phyloP scores from a whole-genome alignment of 2,113 vertebrate species.

The Mugil cephalus region DNA sequence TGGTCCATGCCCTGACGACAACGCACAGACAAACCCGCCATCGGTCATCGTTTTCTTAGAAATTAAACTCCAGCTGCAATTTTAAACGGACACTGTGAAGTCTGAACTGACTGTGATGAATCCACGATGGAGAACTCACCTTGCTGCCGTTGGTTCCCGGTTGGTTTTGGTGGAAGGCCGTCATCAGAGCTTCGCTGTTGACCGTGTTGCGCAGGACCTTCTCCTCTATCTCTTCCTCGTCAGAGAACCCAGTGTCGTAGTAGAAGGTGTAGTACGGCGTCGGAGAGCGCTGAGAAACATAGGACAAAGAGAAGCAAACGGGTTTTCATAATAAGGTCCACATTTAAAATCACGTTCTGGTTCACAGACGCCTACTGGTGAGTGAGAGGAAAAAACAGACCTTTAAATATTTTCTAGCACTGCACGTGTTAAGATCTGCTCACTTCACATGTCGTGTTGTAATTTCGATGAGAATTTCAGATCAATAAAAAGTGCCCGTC shows the following conservation, averaged over 20 bases:
- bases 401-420: no score
- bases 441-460: no score
- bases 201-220: conserved; percentile 80
- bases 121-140: conserved; percentile 44
- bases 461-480: no score
- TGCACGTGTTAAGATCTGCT: no score
- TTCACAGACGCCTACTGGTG: no score
- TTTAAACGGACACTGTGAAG: no score
- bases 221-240: conserved; percentile 76
- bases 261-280: conserved; percentile 85
- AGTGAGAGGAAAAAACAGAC: no score
- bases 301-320: not conserved
- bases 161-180: conserved; percentile 83
- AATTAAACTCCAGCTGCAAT: no score
- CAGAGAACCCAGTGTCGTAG: conserved; percentile 74
- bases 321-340: not conserved
- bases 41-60: not conserved
- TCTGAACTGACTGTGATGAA: not conserved
- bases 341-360: no score
- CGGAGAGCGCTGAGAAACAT: conserved; percentile 58
- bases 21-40: not conserved
- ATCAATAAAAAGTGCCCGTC: no score
- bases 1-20: conserved; percentile 85
- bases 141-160: conserved; percentile 74
- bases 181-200: conserved; percentile 87